Evolutionary conservation across 2,113 vertebrate species (phyloP), one percentile per base, ranked within the genome.

Genomic region (Anser brachyrhynchus): DNA sequence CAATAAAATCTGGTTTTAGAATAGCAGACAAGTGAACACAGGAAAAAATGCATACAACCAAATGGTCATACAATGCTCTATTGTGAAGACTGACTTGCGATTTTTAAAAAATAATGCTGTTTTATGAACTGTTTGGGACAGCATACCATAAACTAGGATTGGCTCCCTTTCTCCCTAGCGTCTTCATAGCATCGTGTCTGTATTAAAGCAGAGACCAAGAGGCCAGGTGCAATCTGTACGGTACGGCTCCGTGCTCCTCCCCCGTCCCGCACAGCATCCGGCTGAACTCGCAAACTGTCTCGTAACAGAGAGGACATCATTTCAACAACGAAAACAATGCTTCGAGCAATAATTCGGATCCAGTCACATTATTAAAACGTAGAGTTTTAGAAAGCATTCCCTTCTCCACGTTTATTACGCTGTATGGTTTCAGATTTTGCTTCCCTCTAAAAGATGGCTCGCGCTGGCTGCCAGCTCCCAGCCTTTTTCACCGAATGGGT

Each of bases 91-190:
- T 66, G 52, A 52, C 28, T 55, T 84, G 51, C 82, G 77, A 59
- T 79, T 58, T 70, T 70, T 33, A 31, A 77, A 59, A 57, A 51
- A 61, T 2, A 61, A n/a, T 8, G 6, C 31, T 70, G 44, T 6
- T 95, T 91, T 87, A 94, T 70, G 62, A 87, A 67, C 44, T 88
- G 64, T 44, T 46, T 87, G 90, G 75, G 90, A 93, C 72, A 83
- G 51, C 0, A 1, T 11, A 44, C 58, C 55, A 70, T 21, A 31
- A 79, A 37, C 23, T 18, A 57, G 51, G 69, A 51, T 13, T 41
- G 69, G 85, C 19, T 80, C 12, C 13, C 54, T 28, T 67, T 35
- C 49, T 86, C 87, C 78, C 64, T 22, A 7, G 39, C 0, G 39
- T 51, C 43, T 67, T 44, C 80, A 6, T 1, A 77, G 73, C 73